phyloP scores from a whole-genome alignment of 2,888 invertebrate genomes.

The Lucinisca nassula region DNA sequence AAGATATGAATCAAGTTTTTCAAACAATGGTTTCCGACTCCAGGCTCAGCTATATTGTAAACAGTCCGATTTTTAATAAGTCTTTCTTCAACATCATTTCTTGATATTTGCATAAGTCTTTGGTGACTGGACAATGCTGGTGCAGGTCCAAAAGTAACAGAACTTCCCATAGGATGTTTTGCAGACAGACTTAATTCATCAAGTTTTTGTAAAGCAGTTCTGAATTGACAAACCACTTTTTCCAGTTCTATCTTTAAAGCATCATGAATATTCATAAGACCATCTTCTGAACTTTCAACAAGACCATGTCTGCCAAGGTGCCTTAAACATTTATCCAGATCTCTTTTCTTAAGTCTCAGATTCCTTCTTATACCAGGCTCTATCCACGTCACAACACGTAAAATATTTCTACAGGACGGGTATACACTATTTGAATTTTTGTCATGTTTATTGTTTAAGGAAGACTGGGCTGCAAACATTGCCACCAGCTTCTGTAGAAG shows the following conservation, averaged over 20 bases:
- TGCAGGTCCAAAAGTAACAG: constrained; percentile 90
- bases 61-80: constrained; percentile 97
- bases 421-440: constrained; percentile 80
- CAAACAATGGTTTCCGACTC: constrained; percentile 94
- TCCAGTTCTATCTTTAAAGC: constrained; percentile 95
- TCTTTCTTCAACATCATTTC: constrained; percentile 95
- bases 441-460: constrained; percentile 69
- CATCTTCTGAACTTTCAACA: constrained; percentile 90
- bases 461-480: constrained; percentile 90
- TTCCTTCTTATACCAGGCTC: constrained; percentile 90
- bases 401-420: constrained; percentile 79
- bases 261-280: constrained; percentile 92
- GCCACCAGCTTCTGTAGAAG: constrained; percentile 96
- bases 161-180: constrained; percentile 82
- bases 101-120: constrained; percentile 94
- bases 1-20: constrained; percentile 92
- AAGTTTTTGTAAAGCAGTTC: constrained; percentile 95
- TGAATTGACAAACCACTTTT: constrained; percentile 95
- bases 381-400: constrained; percentile 88
- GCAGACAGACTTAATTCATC: constrained; percentile 89
- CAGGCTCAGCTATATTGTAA: constrained; percentile 91
- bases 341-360: constrained; percentile 91
- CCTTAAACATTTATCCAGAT: constrained; percentile 95
- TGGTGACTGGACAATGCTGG: constrained; percentile 97
- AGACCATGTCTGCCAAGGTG: constrained; percentile 96